These are phyloP conservation scores for Athene cunicularia DNA, from an alignment of 2,113 vertebrate species.

Conservation along the genomic window DNA sequence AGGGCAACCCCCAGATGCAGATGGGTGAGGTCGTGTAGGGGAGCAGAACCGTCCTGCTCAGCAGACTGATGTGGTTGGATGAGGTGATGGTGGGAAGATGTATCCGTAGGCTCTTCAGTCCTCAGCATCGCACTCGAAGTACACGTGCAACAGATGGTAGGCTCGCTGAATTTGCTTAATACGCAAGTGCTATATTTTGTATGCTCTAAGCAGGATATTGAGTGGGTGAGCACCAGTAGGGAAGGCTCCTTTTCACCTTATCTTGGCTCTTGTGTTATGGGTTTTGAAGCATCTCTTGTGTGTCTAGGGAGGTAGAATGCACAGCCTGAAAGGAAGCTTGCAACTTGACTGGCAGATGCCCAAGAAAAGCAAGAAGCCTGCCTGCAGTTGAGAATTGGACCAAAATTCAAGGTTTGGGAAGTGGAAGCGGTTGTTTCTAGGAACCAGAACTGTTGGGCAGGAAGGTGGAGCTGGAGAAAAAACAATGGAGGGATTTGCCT, in stretches of 20 bases:
- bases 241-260: neutral
- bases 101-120: neutral
- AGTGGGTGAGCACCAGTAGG: neutral
- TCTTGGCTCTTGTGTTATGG: neutral
- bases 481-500: neutral
- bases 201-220: neutral
- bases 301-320: neutral
- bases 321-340: neutral
- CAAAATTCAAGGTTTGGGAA: neutral
- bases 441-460: neutral
- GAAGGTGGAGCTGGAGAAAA: neutral
- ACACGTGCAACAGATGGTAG: neutral
- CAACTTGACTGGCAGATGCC: neutral
- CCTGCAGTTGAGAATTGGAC: neutral
- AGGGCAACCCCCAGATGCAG: neutral
- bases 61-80: neutral
- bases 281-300: neutral
- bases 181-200: neutral
- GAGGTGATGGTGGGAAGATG: neutral
- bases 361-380: neutral
- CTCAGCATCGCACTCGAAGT: neutral
- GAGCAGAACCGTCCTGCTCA: neutral
- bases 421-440: neutral
- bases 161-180: neutral
- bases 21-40: accelerated